Evolutionary conservation across 1,140 invertebrate genomes (phyloP), one percentile per base, ranked within the genome.

Genomic region (Anastatus disparis): DNA sequence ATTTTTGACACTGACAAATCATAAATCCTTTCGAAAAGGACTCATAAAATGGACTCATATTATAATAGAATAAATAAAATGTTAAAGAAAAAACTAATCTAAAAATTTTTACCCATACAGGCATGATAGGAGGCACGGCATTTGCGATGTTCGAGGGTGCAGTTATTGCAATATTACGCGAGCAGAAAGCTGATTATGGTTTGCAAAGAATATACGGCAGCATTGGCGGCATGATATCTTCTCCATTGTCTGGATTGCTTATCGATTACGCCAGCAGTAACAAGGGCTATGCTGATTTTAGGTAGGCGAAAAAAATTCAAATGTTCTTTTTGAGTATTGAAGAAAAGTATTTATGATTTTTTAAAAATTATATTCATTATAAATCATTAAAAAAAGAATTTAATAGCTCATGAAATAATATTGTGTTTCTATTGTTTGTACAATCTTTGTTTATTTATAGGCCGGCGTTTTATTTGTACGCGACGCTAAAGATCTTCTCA

Each of bases 101-200:
- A n/a, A n/a, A n/a, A n/a, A n/a, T n/a, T n/a, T n/a, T n/a, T n/a
- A n/a, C n/a, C n/a, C n/a, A n/a, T n/a, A n/a, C 68, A 84, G 83
- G 82, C 22, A 90, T 91, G 38, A 89, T 91, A 55, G 87, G 91
- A 63, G 92, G 92, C 0, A 94, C 92, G 6, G 89, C 91, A 1
- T 93, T 92, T 76, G 91, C 92, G 6, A 93, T 95, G 90, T 93
- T 94, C 77, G 93, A 94, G 84, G 93, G 93, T 10, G 93, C 93
- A 15, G 92, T 93, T 2, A 91, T 94, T 44, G 92, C 92, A 2
- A 92, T 94, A 75, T 84, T 94, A 26, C 87, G 92, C 50, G 91
- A 93, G 76, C 91, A 93, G 75, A 90, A 90, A 61, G 93, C 92
- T 2, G 93, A 94, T 84, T 94, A 94, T 74, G 93, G 93, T 0